Evolutionary conservation across 2,797 vertebrate species (phyloP).

Genomic region (Austrolebias charrua): DNA sequence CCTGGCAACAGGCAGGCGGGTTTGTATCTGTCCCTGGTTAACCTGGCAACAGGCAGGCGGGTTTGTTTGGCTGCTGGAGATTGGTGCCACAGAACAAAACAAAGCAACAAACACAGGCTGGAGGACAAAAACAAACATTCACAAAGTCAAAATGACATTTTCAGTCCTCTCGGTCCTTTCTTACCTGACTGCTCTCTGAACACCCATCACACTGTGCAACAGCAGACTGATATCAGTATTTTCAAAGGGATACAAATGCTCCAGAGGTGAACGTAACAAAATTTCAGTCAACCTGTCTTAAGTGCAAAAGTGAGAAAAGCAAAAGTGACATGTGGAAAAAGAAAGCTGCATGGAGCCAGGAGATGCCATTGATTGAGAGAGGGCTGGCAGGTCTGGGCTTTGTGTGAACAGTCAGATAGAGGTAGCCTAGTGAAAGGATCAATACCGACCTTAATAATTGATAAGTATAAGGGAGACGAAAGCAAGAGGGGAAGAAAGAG

Average conservation of each 20-base stretch:
- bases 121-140: conserved; percentile 16
- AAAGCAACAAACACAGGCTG: conserved; percentile 20
- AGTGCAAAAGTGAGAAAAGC: conserved; percentile 58
- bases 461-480: conserved; percentile 77
- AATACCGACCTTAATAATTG: conserved; percentile 85
- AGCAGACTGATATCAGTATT: conserved; percentile 59
- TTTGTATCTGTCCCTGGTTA: conserved; percentile 63
- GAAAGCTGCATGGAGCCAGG: conserved; percentile 49
- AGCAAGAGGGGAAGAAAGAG: conserved; percentile 50
- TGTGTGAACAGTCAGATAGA: conserved; percentile 82
- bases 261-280: conserved; percentile 46
- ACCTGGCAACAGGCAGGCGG: conserved; percentile 59
- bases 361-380: conserved; percentile 77
- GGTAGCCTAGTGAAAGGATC: conserved; percentile 81
- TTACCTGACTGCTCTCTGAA: conserved; percentile 38
- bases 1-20: conserved; percentile 58
- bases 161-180: conserved; percentile 30
- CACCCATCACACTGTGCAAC: conserved; percentile 49
- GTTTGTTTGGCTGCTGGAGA: conserved; percentile 45
- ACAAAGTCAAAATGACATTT: conserved; percentile 47
- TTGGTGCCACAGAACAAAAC: conserved; percentile 18
- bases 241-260: conserved; percentile 46
- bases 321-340: conserved; percentile 61
- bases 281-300: conserved; percentile 39
- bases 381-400: conserved; percentile 77